Evolutionary conservation across 2,888 invertebrate genomes (phyloP).

Genomic region (Luperina nickerlii): DNA sequence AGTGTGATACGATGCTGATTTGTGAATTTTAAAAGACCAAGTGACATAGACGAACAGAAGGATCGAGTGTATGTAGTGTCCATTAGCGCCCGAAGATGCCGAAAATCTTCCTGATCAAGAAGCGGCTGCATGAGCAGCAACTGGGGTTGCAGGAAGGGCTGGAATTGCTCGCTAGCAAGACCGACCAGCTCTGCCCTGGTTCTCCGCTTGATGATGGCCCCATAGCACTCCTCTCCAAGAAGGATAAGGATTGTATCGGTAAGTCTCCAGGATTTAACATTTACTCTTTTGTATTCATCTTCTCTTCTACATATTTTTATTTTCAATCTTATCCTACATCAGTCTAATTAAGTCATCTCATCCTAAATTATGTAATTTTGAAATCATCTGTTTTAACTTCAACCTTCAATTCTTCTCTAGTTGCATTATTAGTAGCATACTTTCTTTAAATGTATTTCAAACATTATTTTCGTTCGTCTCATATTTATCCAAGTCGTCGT

Average conservation of each 20-base stretch:
- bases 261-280: slow-evolving; percentile 68
- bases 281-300: background rate
- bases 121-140: slow-evolving; percentile 97
- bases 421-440: slow-evolving; percentile 46
- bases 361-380: slow-evolving; percentile 42
- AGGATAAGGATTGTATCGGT: slow-evolving; percentile 83
- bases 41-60: slow-evolving; percentile 84
- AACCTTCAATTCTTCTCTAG: slow-evolving; percentile 42
- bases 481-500: slow-evolving; percentile 59
- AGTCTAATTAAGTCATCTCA: slow-evolving; percentile 19
- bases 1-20: slow-evolving; percentile 88
- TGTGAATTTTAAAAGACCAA: slow-evolving; percentile 85
- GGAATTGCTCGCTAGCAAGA: slow-evolving; percentile 92
- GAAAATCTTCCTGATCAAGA: slow-evolving; percentile 97
- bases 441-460: slow-evolving; percentile 32
- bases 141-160: slow-evolving; percentile 95
- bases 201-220: slow-evolving; percentile 91
- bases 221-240: slow-evolving; percentile 91
- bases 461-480: slow-evolving; percentile 44
- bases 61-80: slow-evolving; percentile 89
- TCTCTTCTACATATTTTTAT: background rate
- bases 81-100: slow-evolving; percentile 92
- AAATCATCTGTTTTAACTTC: slow-evolving; percentile 33
- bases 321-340: slow-evolving; percentile 2
- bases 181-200: slow-evolving; percentile 91